A percentile compares a stretch with the other conserved stretches of the same genome.
Conservation (phyloP, 2,113 vertebrate species). For the Hystrix brachyura region DNA sequence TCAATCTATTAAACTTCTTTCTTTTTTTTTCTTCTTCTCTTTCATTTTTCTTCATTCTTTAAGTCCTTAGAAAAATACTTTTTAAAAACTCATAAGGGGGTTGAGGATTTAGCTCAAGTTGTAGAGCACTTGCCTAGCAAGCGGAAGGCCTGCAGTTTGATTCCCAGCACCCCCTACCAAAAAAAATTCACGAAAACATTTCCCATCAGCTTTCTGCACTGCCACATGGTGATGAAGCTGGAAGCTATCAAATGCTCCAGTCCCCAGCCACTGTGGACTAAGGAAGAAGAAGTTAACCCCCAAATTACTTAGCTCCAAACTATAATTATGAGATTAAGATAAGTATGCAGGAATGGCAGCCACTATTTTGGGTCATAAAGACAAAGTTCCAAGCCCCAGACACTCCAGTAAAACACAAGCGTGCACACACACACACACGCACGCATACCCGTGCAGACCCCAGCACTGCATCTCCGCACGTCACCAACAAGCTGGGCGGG, state of each 20-base stretch:
- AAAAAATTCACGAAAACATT: background rate
- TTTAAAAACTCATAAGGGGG: background rate
- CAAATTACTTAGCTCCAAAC: background rate
- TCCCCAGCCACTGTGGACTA: too few relatives aligned
- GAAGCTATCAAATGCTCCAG: accelerated
- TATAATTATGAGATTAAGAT: background rate
- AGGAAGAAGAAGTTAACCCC: background rate
- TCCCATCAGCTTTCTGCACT: accelerated
- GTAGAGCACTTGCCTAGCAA: too few relatives aligned
- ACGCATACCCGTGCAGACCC: too few relatives aligned
- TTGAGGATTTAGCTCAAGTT: too few relatives aligned
- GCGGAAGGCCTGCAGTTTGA: too few relatives aligned
- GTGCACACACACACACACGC: background rate
- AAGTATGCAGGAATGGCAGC: background rate
- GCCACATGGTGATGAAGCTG: background rate
- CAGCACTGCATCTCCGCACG: background rate
- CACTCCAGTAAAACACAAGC: accelerated
- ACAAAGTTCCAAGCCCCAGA: background rate
- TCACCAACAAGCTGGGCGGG: background rate
- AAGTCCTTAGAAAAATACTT: conserved; percentile 16
- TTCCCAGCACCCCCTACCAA: too few relatives aligned
- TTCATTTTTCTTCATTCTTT: background rate
- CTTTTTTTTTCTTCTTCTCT: background rate
- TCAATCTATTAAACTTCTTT: background rate
- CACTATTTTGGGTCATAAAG: background rate